Base-by-base conservation (phyloP, 1,140 invertebrate species). In the Tigriopus japonicus region DNA sequence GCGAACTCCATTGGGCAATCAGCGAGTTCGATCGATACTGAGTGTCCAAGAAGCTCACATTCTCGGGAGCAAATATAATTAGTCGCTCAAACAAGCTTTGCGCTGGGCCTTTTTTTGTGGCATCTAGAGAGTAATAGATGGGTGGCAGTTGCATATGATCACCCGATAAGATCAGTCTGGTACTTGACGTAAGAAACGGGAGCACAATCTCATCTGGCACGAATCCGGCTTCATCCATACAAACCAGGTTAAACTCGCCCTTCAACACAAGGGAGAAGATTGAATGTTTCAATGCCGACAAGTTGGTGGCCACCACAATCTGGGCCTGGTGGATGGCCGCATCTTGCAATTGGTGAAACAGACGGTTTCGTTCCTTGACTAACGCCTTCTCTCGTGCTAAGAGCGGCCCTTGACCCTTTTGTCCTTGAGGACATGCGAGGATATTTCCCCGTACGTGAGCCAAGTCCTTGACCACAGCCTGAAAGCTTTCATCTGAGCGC, bases 131-230 rank as follows among this genome's bases (percentile, higher is more conserved):
- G 15, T 41, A 40, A 15, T 23, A 19, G 23, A 60, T 60, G 14
- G 58, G 58, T 15, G 58, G 58, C 23, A 60, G 15, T 42, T 60
- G 58, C 23, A 23, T 52, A 60, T 60, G 58, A 52, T 60, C 58
- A 6, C 58, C 58, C 5, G 15, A 13, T 15, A 60, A n/a, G 45
- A 60, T 49, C 23, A 51, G 12, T 21, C 58, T 49, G 21, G 58
- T 15, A 7, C 13, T 45, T 2, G 6, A 21, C 5, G 21, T n/a
- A 7, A 60, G n/a, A n/a, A 54, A 15, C 6, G 52, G 42, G 2
- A 60, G 15, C 13, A 17, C 15, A 51, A 42, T 51, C 10, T 28
- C 19, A 19, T 49, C 23, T 2, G 58, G 19, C 15, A 35, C 45
- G 51, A 60, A 60, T 13, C 42, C 58, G 6, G 58, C 58, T 42